phyloP scores from a whole-genome alignment of 2,888 invertebrate genomes.

The Venustoraphidia nigricollis region DNA sequence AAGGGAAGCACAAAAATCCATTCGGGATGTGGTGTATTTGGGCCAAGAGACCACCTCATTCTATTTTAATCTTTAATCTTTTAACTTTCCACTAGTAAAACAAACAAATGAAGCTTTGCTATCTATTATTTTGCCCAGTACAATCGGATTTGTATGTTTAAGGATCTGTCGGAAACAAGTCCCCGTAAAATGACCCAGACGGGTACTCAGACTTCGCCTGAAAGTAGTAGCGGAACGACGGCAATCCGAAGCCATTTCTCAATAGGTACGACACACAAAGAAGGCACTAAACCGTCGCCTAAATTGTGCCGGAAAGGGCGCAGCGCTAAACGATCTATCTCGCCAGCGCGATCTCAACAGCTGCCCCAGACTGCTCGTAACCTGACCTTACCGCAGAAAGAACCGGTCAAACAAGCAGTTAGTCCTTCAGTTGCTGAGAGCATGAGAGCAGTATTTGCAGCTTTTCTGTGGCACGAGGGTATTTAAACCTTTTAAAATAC shows the following conservation, averaged over 20 bases:
- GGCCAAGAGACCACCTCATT: too few relatives aligned
- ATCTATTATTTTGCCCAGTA: neutral
- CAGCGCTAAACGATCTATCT: slow-evolving; percentile 28
- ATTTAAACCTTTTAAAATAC: slow-evolving; percentile 3
- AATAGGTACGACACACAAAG: slow-evolving; percentile 34
- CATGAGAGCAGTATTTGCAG: slow-evolving; percentile 87
- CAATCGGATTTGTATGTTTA: neutral
- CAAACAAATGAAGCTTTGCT: too few relatives aligned
- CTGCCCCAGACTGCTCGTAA: slow-evolving; percentile 23
- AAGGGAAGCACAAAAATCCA: too few relatives aligned
- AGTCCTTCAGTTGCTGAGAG: slow-evolving; percentile 88
- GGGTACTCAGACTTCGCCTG: slow-evolving; percentile 58
- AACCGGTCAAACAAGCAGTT: slow-evolving; percentile 64
- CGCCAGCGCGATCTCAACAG: slow-evolving; percentile 29
- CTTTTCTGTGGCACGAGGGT: slow-evolving; percentile 92
- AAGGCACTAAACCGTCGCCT: slow-evolving; percentile 36
- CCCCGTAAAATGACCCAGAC: slow-evolving; percentile 38
- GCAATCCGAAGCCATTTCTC: slow-evolving; percentile 37
- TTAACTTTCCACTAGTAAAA: too few relatives aligned
- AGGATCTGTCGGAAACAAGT: slow-evolving; percentile 24
- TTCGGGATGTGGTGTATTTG: too few relatives aligned
- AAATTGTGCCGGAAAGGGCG: slow-evolving; percentile 40
- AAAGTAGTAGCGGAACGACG: slow-evolving; percentile 28
- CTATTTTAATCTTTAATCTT: too few relatives aligned
- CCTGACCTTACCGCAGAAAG: slow-evolving; percentile 26